Evolutionary conservation across 2,113 vertebrate species (phyloP).

Genomic region (Furnarius figulus): DNA sequence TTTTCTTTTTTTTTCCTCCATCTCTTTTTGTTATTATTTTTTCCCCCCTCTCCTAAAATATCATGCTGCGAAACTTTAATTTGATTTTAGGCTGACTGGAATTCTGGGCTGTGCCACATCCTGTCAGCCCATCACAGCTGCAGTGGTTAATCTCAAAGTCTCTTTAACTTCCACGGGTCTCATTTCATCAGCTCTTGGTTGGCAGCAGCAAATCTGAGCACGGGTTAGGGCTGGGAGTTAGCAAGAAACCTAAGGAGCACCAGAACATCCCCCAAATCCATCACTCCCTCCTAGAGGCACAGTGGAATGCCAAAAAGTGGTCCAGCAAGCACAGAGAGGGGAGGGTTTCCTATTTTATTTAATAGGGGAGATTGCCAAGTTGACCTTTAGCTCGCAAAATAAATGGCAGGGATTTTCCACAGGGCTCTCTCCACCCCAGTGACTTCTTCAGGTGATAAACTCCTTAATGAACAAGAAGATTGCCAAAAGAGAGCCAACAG

Average conservation of each 20-base stretch:
- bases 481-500: not conserved
- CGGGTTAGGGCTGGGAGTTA: not conserved
- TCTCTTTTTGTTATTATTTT: not conserved
- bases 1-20: not conserved
- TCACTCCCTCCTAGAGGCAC: not conserved
- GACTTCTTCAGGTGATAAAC: not conserved
- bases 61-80: conserved; percentile 53
- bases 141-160: not conserved
- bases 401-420: not conserved
- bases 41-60: not conserved
- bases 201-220: not conserved
- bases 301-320: not conserved
- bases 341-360: not conserved
- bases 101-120: not conserved
- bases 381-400: not conserved
- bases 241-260: not conserved
- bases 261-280: not conserved
- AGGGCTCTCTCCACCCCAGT: not conserved
- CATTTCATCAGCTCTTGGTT: not conserved
- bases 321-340: not conserved
- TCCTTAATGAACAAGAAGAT: not conserved
- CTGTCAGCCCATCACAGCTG: conserved; percentile 7
- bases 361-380: not conserved
- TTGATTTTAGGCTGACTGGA: conserved; percentile 34
- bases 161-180: not conserved